Conservation (phyloP, 1,140 invertebrate species). For the Myzus persicae region DNA sequence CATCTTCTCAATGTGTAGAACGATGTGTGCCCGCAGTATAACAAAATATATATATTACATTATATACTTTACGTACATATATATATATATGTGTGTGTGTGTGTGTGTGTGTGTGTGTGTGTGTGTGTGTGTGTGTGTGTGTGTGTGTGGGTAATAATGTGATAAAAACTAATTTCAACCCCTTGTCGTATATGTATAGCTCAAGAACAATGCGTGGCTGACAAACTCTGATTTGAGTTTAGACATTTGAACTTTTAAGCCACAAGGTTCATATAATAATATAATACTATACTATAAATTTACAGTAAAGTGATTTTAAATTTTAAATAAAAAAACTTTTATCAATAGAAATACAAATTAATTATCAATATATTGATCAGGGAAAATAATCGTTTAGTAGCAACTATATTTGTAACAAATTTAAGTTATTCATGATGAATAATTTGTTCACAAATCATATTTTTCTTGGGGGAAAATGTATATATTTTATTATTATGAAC, state of each 20-base stretch:
- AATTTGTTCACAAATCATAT: neutral
- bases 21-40: neutral
- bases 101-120: neutral
- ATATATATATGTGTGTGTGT: neutral
- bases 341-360: too few relatives aligned
- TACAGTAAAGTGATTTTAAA: neutral
- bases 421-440: neutral
- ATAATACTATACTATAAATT: neutral
- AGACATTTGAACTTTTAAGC: neutral
- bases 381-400: too few relatives aligned
- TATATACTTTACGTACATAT: too few relatives aligned
- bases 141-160: neutral
- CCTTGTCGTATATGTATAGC: neutral
- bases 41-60: neutral
- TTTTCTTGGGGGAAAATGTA: neutral
- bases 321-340: neutral
- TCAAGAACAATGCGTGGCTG: neutral
- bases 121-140: neutral
- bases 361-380: too few relatives aligned
- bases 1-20: neutral
- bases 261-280: neutral
- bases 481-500: neutral
- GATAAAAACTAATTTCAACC: neutral
- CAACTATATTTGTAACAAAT: neutral
- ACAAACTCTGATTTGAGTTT: neutral